phyloP scores from a whole-genome alignment of 2,113 vertebrate genomes.

The Dasypus novemcinctus region DNA sequence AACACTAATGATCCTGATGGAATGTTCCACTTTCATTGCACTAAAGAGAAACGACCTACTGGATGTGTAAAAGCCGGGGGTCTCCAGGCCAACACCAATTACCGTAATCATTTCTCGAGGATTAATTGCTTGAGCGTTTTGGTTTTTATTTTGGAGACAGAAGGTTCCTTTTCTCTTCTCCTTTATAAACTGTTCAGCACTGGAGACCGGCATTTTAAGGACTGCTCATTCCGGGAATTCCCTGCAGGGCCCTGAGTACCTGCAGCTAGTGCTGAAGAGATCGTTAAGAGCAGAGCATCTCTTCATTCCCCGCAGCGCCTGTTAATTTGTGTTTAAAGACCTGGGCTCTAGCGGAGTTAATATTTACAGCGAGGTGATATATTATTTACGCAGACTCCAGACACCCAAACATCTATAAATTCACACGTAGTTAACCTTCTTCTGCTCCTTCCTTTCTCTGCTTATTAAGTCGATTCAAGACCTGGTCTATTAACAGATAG shows the following conservation, averaged over 20 bases:
- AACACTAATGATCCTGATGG: background rate
- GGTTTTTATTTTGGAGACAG: background rate
- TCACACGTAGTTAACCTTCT: conserved; percentile 63
- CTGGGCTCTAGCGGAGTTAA: conserved; percentile 75
- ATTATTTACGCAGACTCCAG: conserved; percentile 72
- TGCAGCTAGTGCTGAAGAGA: conserved; percentile 73
- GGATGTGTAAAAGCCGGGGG: conserved; percentile 39
- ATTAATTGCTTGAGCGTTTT: conserved; percentile 22
- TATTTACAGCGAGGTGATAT: conserved; percentile 79
- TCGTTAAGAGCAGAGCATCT: conserved; percentile 71
- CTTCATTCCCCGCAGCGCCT: conserved; percentile 67
- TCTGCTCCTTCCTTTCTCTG: conserved; percentile 38
- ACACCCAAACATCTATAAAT: conserved; percentile 66
- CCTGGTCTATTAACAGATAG: conserved; percentile 31
- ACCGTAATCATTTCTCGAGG: conserved; percentile 24
- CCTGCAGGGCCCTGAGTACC: conserved; percentile 65
- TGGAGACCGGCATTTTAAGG: background rate
- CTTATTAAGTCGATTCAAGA: conserved; percentile 53
- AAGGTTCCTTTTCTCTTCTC: background rate
- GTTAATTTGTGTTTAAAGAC: conserved; percentile 79
- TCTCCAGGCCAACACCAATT: conserved; percentile 18
- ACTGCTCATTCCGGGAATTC: conserved; percentile 40
- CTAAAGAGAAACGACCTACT: background rate
- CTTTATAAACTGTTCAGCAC: background rate
- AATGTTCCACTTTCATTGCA: conserved; percentile 21